A percentile compares a stretch with the other conserved stretches of the same genome.
These are phyloP conservation scores for Ethmia dodecea DNA, from an alignment of 2,888 invertebrate genomes.

Conservation along the genomic window DNA sequence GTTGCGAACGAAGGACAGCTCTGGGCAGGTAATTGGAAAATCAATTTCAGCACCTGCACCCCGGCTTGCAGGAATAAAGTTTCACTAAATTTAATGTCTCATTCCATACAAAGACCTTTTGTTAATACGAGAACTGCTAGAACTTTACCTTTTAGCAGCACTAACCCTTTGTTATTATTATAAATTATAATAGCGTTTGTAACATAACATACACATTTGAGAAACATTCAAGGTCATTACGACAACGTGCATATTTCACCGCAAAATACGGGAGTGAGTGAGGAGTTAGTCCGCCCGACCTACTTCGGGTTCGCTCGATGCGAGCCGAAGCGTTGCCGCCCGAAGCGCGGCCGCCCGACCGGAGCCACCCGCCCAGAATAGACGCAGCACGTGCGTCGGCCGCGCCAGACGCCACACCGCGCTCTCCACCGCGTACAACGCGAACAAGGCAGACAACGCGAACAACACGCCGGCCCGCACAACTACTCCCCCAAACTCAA, in stretches of 20 bases:
- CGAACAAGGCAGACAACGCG: conserved; percentile 22
- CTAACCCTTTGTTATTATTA: too few species aligned
- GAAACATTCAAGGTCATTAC: conserved; percentile 2
- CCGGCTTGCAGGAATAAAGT: too few species aligned
- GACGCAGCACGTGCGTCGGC: conserved; percentile 73
- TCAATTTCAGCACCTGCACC: too few species aligned
- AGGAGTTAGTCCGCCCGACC: conserved; percentile 44
- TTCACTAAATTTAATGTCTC: too few species aligned
- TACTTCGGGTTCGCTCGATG: conserved; percentile 68
- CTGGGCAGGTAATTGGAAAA: too few species aligned
- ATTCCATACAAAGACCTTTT: too few species aligned
- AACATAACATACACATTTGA: too few species aligned
- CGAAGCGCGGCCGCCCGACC: conserved; percentile 50
- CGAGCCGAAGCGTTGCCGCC: conserved; percentile 35
- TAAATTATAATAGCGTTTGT: not conserved
- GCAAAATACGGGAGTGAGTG: conserved; percentile 3
- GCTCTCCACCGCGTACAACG: conserved; percentile 18
- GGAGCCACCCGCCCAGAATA: conserved; percentile 64
- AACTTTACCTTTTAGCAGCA: too few species aligned
- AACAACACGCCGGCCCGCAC: conserved; percentile 5
- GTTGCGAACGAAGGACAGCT: too few species aligned
- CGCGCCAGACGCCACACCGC: conserved; percentile 52
- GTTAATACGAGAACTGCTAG: too few species aligned
- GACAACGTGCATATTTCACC: conserved; percentile 9
- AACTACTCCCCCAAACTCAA: conserved; percentile 15